Conservation (phyloP, 2,113 vertebrate species). For the Scortum barcoo region DNA sequence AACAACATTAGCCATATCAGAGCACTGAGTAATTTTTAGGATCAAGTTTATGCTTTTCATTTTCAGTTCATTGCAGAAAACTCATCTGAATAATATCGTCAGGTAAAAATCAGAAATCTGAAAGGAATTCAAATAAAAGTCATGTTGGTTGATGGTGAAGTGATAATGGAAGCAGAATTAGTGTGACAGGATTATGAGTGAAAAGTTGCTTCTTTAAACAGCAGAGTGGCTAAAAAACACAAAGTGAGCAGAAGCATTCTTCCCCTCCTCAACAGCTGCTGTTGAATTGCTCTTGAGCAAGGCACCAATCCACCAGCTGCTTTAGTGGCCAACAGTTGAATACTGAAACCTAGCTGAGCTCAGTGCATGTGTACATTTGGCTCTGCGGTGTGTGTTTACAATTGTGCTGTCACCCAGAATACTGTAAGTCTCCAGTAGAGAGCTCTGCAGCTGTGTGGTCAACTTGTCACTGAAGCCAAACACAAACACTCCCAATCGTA, state of each 20-base stretch:
- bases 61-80: no score
- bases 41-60: neutral
- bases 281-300: slow-evolving; percentile 15
- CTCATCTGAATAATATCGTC: neutral
- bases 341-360: neutral
- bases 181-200: neutral
- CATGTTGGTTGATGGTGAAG: slow-evolving; percentile 5
- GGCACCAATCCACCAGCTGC: neutral
- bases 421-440: slow-evolving; percentile 15
- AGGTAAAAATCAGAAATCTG: neutral
- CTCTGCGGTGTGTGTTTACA: slow-evolving; percentile 11
- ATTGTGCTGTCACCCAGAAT: neutral
- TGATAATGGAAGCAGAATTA: neutral
- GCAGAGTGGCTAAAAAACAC: slow-evolving; percentile 12
- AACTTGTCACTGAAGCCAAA: slow-evolving; percentile 7
- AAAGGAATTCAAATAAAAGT: neutral
- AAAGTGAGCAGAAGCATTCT: slow-evolving; percentile 3
- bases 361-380: neutral
- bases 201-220: neutral
- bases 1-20: neutral
- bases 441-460: slow-evolving; percentile 35
- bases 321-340: neutral
- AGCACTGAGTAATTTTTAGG: neutral
- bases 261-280: slow-evolving; percentile 14
- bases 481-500: slow-evolving; percentile 23